Conservation (phyloP, 2,797 vertebrate species). For the Acanthopagrus latus region DNA sequence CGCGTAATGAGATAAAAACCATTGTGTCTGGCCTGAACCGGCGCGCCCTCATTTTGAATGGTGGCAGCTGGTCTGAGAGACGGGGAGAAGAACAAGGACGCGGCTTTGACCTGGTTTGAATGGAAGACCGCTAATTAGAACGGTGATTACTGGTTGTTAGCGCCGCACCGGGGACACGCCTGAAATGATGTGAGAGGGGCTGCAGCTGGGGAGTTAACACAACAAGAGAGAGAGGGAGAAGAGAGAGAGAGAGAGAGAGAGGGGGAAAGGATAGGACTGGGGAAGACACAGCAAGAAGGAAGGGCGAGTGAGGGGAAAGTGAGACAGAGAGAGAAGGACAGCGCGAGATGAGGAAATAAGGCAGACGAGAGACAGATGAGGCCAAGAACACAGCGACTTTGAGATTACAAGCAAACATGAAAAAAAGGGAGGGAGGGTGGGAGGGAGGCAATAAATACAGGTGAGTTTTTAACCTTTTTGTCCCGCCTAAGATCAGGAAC, state of each 20-base stretch:
- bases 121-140: constrained; percentile 66
- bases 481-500: constrained; percentile 8
- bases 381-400: constrained; percentile 17
- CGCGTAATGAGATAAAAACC: constrained; percentile 44
- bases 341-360: not conserved
- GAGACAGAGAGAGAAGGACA: not conserved
- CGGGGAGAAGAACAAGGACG: constrained; percentile 56
- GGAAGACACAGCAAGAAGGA: constrained; percentile 6
- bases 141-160: constrained; percentile 69
- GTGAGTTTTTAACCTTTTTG: not conserved
- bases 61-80: constrained; percentile 64
- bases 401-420: constrained; percentile 18
- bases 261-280: not conserved
- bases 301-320: not conserved
- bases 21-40: constrained; percentile 53
- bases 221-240: constrained; percentile 12
- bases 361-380: not conserved
- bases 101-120: constrained; percentile 72
- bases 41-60: constrained; percentile 52
- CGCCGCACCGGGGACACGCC: constrained; percentile 31
- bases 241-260: not conserved
- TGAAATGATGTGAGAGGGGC: constrained; percentile 53
- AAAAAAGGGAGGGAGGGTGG: not conserved
- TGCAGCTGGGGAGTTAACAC: constrained; percentile 44
- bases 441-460: constrained; percentile 4